Percentiles rank a stretch among this genome's conserved stretches.
These are phyloP conservation scores for Drosophila lutescens DNA, from an alignment of 2,888 invertebrate genomes.

Conservation along the genomic window DNA sequence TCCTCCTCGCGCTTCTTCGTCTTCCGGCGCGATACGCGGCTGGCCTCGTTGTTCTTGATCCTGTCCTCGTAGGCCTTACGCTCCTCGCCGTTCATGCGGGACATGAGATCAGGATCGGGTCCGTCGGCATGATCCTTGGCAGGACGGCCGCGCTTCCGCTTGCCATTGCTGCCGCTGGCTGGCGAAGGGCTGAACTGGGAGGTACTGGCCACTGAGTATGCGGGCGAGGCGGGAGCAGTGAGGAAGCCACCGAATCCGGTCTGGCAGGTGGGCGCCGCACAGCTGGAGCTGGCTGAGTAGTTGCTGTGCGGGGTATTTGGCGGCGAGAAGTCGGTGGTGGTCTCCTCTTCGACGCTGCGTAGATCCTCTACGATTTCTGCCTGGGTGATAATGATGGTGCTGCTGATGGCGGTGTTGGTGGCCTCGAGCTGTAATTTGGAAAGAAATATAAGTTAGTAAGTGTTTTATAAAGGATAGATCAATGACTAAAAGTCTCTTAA, in stretches of 20 bases:
- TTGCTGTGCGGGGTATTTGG: conserved; percentile 73
- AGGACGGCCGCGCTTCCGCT: conserved; percentile 80
- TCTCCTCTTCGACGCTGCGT: conserved; percentile 49
- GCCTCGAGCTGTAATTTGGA: conserved; percentile 26
- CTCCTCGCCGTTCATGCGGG: conserved; percentile 65
- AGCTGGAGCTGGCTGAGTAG: conserved; percentile 56
- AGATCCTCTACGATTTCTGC: conserved; percentile 48
- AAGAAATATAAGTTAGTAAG: neutral
- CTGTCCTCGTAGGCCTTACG: conserved; percentile 77
- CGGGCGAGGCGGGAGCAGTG: conserved; percentile 71
- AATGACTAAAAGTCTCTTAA: no score
- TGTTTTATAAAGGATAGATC: no score
- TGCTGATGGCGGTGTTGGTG: conserved; percentile 25
- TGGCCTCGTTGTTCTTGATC: conserved; percentile 82
- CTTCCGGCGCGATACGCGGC: conserved; percentile 81
- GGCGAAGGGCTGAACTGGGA: conserved; percentile 53
- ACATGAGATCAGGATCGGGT: conserved; percentile 72
- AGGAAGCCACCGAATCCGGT: conserved; percentile 53
- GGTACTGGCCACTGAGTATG: conserved; percentile 65
- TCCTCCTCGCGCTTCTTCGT: conserved; percentile 78
- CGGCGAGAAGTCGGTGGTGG: conserved; percentile 57
- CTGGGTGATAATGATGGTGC: conserved; percentile 23
- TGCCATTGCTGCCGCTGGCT: conserved; percentile 14
- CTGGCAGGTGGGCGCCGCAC: conserved; percentile 55
- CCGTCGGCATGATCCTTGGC: conserved; percentile 82